Evolutionary conservation across 1,140 invertebrate genomes (phyloP).

Genomic region (Agrypnia vestita): DNA sequence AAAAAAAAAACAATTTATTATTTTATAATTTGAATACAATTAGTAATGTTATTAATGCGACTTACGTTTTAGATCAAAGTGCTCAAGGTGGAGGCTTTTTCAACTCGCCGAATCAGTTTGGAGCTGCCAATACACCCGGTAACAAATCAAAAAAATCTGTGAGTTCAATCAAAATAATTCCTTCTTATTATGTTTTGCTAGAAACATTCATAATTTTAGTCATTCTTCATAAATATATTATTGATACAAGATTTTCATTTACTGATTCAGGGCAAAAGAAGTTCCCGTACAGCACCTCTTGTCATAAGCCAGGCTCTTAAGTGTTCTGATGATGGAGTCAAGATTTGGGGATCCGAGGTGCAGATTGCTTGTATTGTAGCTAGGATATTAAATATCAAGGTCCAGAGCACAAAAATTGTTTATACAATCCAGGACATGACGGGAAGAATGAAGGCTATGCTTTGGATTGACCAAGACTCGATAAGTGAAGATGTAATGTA

Average conservation of each 20-base stretch:
- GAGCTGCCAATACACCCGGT: constrained; percentile 67
- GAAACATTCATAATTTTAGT: neutral
- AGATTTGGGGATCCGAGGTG: constrained; percentile 72
- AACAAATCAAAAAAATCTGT: constrained; percentile 68
- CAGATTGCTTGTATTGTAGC: constrained; percentile 76
- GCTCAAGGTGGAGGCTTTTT: constrained; percentile 69
- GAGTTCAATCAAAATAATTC: constrained; percentile 39
- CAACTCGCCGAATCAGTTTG: constrained; percentile 69
- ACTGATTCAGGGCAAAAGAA: constrained; percentile 65
- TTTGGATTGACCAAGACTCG: constrained; percentile 74
- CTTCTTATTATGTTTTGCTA: constrained; percentile 8
- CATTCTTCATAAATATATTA: neutral
- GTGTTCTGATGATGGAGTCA: constrained; percentile 73
- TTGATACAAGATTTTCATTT: constrained; percentile 5
- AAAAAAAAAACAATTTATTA: neutral
- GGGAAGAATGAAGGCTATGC: constrained; percentile 73
- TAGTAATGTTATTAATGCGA: neutral
- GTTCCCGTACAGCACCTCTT: constrained; percentile 73
- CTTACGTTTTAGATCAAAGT: constrained; percentile 67
- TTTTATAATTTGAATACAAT: too few relatives aligned
- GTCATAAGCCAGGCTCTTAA: constrained; percentile 75
- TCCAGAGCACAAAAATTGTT: constrained; percentile 77
- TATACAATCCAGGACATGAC: constrained; percentile 79
- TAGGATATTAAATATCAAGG: constrained; percentile 73
- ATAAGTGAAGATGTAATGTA: constrained; percentile 63